Percentiles rank a stretch among this genome's conserved stretches.
Conservation (phyloP, 2,888 invertebrate genomes). For the Electrophaes corylata region DNA sequence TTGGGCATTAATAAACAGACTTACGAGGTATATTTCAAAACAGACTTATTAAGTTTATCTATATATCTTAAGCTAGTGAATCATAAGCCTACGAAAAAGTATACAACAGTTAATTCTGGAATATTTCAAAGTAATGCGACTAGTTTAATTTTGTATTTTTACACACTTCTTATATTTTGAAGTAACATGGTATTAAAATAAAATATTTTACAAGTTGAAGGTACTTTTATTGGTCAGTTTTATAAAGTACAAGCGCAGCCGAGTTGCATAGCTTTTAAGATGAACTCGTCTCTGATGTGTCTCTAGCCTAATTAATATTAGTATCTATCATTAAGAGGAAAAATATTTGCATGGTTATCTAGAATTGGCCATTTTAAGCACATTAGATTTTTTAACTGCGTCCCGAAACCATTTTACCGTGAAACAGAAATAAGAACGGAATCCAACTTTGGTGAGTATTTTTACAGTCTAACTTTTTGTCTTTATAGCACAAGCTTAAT, state of each 20-base stretch:
- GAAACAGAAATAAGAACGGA: too few species aligned
- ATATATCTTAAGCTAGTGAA: slow-evolving; percentile 3
- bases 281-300: not conserved
- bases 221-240: not conserved
- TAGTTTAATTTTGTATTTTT: not conserved
- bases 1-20: slow-evolving; percentile 6
- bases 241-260: not conserved
- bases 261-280: not conserved
- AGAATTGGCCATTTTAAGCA: too few species aligned
- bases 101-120: not conserved
- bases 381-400: too few species aligned
- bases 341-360: not conserved
- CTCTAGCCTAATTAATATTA: not conserved
- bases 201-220: not conserved
- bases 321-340: not conserved
- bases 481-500: too few species aligned
- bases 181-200: not conserved
- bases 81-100: not conserved
- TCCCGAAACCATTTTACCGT: too few species aligned
- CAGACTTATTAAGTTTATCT: slow-evolving; percentile 15
- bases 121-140: slow-evolving; percentile 1
- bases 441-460: too few species aligned
- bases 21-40: slow-evolving; percentile 3
- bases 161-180: not conserved
- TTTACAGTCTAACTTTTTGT: too few species aligned